Conservation (phyloP, 1,140 invertebrate species). For the Ericerus pela region DNA sequence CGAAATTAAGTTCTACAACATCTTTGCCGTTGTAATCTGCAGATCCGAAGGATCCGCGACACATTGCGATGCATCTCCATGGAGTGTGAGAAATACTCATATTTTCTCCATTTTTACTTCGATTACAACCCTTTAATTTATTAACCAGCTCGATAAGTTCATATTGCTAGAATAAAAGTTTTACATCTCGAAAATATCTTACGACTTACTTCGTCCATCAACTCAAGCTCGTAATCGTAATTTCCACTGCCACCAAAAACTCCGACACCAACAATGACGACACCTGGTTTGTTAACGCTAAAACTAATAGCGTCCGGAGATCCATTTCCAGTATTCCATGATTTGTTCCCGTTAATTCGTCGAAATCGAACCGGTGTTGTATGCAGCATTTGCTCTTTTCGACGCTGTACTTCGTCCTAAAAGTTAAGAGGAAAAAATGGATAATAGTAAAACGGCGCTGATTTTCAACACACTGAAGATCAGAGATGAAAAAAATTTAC, state of each 20-base stretch:
- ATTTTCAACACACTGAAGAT: neutral
- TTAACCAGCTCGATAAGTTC: neutral
- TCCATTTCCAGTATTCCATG: constrained; percentile 94
- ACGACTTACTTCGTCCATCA: constrained; percentile 62
- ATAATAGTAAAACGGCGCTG: constrained; percentile 11
- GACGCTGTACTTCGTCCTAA: constrained; percentile 45
- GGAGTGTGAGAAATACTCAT: constrained; percentile 23
- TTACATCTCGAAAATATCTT: too few species aligned
- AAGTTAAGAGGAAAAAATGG: constrained; percentile 19
- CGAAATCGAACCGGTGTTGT: constrained; percentile 81
- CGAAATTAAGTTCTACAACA: constrained; percentile 80
- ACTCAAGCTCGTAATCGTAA: constrained; percentile 81
- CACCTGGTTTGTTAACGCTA: constrained; percentile 74
- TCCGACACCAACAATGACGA: constrained; percentile 73
- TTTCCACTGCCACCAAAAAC: constrained; percentile 76
- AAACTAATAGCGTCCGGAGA: constrained; percentile 94
- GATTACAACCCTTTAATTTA: neutral
- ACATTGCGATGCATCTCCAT: constrained; percentile 60
- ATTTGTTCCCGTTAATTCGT: constrained; percentile 67
- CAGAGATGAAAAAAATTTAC: constrained; percentile 31
- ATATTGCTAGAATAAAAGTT: too few species aligned
- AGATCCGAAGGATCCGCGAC: constrained; percentile 53
- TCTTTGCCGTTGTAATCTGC: constrained; percentile 64
- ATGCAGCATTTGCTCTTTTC: constrained; percentile 52
- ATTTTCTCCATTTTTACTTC: neutral